Percentiles rank a stretch among this genome's conserved stretches.
Conservation (phyloP, 2,888 invertebrate genomes). For the Marronus borbonicus region DNA sequence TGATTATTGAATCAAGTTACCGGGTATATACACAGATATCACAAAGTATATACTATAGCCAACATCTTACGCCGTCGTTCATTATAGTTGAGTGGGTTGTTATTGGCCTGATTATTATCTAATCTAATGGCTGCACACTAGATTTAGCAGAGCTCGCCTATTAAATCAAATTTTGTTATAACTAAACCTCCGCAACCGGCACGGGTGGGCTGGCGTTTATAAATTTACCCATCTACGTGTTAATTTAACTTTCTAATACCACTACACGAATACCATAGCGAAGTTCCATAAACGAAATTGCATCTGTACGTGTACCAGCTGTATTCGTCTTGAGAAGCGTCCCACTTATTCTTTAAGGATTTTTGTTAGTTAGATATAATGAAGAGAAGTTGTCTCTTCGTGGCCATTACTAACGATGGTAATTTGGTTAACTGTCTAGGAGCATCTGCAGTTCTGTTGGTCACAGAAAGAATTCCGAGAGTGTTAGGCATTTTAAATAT, state of each 20-base stretch:
- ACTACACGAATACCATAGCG: conserved; percentile 21
- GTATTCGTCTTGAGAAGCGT: background rate
- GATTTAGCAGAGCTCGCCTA: conserved; percentile 47
- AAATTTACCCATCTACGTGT: conserved; percentile 41
- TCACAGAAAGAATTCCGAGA: conserved; percentile 2
- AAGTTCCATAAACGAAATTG: background rate
- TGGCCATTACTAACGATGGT: background rate
- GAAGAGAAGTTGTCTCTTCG: background rate
- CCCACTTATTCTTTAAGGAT: background rate
- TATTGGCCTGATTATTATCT: conserved; percentile 48
- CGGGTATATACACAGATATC: background rate
- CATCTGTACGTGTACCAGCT: background rate
- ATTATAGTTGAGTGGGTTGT: conserved; percentile 46
- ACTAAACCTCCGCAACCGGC: conserved; percentile 37
- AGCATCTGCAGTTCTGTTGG: conserved; percentile 14
- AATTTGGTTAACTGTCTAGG: conserved; percentile 6
- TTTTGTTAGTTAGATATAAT: conserved; percentile 8
- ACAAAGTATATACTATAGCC: background rate
- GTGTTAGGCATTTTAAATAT: conserved; percentile 24
- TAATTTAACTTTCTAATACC: conserved; percentile 38
- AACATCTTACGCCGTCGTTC: conserved; percentile 44
- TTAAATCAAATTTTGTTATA: conserved; percentile 50
- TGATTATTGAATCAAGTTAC: conserved; percentile 24
- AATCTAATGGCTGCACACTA: conserved; percentile 50
- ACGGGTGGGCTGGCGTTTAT: conserved; percentile 18